phyloP scores from a whole-genome alignment of 1,140 invertebrate species.

The Scaptomyza hsui region DNA sequence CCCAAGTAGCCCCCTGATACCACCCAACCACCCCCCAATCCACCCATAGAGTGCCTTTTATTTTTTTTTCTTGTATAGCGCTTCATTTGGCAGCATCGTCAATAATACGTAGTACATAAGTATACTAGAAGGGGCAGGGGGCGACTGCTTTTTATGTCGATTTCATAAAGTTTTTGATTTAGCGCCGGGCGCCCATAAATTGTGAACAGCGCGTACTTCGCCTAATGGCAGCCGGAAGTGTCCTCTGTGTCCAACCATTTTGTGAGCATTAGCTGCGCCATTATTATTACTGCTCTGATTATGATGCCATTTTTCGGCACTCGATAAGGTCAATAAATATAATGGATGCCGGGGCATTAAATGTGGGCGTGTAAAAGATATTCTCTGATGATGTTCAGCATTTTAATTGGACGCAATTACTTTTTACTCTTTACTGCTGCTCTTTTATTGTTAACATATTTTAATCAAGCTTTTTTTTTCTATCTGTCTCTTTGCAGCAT shows the following conservation, averaged over 20 bases:
- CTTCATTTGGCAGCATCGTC: conserved; percentile 68
- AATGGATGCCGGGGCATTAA: conserved; percentile 22
- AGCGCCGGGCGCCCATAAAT: conserved; percentile 50
- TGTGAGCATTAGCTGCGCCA: conserved; percentile 11
- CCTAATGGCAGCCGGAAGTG: conserved; percentile 43
- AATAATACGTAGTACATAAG: conserved; percentile 70
- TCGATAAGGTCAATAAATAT: conserved; percentile 69
- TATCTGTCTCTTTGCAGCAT: conserved; percentile 43
- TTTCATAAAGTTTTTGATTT: conserved; percentile 77
- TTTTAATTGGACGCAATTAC: conserved; percentile 36
- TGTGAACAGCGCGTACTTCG: conserved; percentile 25
- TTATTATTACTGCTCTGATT: conserved; percentile 44
- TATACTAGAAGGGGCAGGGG: conserved; percentile 31
- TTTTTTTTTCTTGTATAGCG: conserved; percentile 23
- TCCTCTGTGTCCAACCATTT: conserved; percentile 16
- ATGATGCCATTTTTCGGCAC: conserved; percentile 72
- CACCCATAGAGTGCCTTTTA: not conserved
- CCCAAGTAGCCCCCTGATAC: conserved; percentile 24
- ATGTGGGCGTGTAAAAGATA: conserved; percentile 4
- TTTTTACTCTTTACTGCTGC: not conserved
- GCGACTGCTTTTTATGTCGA: conserved; percentile 39
- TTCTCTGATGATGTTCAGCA: conserved; percentile 3
- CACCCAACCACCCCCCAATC: not conserved
- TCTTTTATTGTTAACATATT: conserved; percentile 27
- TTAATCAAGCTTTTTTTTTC: not conserved